Evolutionary conservation across 2,113 vertebrate genomes (phyloP), one percentile per base, ranked within the genome.

Genomic region (Thomomys bottae): DNA sequence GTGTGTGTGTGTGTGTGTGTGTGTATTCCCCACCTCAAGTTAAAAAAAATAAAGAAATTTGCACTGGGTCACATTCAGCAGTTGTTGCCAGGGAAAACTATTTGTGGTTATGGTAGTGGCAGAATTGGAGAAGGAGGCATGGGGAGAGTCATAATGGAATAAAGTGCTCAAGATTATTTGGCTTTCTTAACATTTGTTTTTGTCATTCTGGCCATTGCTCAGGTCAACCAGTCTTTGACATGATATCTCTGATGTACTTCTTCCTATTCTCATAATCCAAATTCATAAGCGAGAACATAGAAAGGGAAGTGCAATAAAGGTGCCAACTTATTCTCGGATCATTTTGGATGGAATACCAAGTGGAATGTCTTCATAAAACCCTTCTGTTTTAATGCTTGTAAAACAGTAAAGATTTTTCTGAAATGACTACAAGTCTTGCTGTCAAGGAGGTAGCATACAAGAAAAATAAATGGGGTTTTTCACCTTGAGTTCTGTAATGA

Each of bases 401-500:
- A 86, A 67, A 38, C 20, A 82, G 4, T 79, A 15, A 71, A 81
- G 21, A n/a, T 94, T 95, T 95, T 93, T 49, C 38, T 91, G 84
- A 95, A 93, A 87, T n/a, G 24, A 77, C 36, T 93, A 59, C 20
- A 95, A 30, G 88, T 94, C 72, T 94, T 84, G 76, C 32, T 8
- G 5, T 89, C n/a, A 96, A 90, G 36, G 70, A 94, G 87, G 67
- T 49, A 30, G 18, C 36, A 23, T n/a, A 78, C 0, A 72, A 32
- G 7, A 36, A n/a, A 42, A 40, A 80, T 94, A 57, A 88, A 94
- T 42, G 80, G 17, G 24, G 68, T 94, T 57, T 97, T 95, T 92
- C 38, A 76, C 66, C 96, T 42, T 76, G 66, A 96, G 45, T 67
- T 92, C 11, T 94, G 15, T 63, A 97, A 92, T 45, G 94, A 82